A percentile compares a stretch with the other conserved stretches of the same genome.
phyloP scores from a whole-genome alignment of 2,888 invertebrate genomes.

The Hydraecia micacea region DNA sequence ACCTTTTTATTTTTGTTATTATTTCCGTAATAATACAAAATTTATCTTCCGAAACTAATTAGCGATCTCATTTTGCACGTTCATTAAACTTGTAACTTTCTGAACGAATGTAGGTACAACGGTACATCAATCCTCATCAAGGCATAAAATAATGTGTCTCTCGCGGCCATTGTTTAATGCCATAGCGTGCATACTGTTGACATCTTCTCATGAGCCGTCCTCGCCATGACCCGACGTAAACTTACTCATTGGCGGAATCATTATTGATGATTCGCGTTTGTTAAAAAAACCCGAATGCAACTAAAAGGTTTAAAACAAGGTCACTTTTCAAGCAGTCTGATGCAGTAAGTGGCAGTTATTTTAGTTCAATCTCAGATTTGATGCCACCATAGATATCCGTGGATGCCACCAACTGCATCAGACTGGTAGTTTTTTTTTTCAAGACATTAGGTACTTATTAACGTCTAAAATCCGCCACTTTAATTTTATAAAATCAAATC shows the following conservation, averaged over 20 bases:
- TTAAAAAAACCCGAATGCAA: neutral
- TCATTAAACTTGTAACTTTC: constrained; percentile 17
- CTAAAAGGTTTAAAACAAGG: neutral
- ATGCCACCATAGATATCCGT: too few relatives aligned
- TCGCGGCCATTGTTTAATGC: constrained; percentile 40
- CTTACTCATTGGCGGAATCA: constrained; percentile 12
- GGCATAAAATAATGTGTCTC: constrained; percentile 43
- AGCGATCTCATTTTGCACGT: constrained; percentile 27
- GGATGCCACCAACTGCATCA: too few relatives aligned
- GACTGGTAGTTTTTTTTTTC: neutral
- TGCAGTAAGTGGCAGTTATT: neutral
- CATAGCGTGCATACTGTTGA: constrained; percentile 38
- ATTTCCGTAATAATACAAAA: neutral
- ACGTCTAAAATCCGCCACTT: neutral
- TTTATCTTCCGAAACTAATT: constrained; percentile 5
- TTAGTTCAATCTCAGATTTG: neutral
- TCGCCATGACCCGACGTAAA: constrained; percentile 47
- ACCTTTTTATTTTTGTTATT: neutral
- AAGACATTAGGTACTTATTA: neutral
- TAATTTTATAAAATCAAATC: neutral
- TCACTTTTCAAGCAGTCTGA: neutral
- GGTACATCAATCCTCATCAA: constrained; percentile 46
- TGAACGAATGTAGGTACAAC: constrained; percentile 17
- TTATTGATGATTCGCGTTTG: neutral
- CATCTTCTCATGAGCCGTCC: constrained; percentile 30